phyloP scores from a whole-genome alignment of 1,140 invertebrate species.

The Meteorus sp. region DNA sequence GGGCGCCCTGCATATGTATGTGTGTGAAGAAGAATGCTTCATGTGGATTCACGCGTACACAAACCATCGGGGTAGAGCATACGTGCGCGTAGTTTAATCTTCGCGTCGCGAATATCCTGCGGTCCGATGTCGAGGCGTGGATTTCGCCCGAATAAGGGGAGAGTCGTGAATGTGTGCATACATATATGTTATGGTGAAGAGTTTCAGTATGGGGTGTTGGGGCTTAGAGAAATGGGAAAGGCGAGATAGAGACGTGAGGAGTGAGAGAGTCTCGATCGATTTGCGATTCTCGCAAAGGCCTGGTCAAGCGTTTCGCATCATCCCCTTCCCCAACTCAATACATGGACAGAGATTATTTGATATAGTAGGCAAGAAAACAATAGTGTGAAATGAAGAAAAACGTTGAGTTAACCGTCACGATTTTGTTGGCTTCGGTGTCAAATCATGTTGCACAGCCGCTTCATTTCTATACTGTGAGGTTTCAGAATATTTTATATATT shows the following conservation, averaged over 20 bases:
- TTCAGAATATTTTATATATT: too few relatives aligned
- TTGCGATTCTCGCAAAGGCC: constrained; percentile 31
- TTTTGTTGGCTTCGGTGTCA: too few relatives aligned
- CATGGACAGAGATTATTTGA: too few relatives aligned
- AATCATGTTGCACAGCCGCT: too few relatives aligned
- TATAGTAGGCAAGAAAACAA: too few relatives aligned
- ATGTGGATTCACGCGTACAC: constrained; percentile 21
- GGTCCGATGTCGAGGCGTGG: constrained; percentile 17
- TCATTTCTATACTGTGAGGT: too few relatives aligned
- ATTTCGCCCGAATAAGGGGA: constrained; percentile 10
- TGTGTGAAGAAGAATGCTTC: constrained; percentile 10
- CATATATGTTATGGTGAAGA: too few relatives aligned
- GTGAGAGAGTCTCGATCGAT: constrained; percentile 33
- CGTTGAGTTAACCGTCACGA: too few relatives aligned
- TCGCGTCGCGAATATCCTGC: constrained; percentile 30
- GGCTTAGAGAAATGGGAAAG: too few relatives aligned
- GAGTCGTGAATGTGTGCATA: background rate
- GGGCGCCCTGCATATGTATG: constrained; percentile 2
- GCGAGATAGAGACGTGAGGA: background rate
- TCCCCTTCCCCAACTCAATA: background rate
- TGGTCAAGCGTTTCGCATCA: constrained; percentile 31
- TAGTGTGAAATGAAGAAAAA: background rate
- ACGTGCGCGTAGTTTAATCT: constrained; percentile 42
- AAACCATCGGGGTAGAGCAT: constrained; percentile 5
- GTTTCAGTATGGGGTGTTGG: constrained; percentile 1